These are phyloP conservation scores for Notothenia coriiceps DNA, from an alignment of 2,113 vertebrate species.

Conservation along the genomic window DNA sequence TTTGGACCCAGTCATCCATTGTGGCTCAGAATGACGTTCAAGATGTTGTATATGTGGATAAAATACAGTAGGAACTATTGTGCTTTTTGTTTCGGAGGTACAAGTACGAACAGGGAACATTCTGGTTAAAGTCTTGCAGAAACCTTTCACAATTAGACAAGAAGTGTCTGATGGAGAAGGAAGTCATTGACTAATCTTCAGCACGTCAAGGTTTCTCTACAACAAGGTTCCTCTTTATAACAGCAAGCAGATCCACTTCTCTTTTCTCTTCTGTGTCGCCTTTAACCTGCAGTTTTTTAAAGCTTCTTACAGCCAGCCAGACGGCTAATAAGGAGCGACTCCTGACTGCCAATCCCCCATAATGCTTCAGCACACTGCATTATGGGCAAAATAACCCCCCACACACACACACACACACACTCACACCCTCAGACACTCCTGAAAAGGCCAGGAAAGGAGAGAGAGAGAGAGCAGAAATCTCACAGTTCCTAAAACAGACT, in stretches of 20 bases:
- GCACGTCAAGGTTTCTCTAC: conserved; percentile 32
- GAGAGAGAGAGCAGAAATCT: conserved; percentile 35
- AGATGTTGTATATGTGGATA: no score
- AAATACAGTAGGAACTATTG: no score
- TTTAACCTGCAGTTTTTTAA: conserved; percentile 26
- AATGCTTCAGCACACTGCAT: conserved; percentile 75
- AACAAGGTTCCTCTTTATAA: conserved; percentile 30
- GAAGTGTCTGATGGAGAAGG: conserved; percentile 14
- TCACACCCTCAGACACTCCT: conserved; percentile 65
- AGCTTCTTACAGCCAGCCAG: conserved; percentile 76
- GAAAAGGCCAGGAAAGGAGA: conserved; percentile 69
- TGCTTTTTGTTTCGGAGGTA: background rate
- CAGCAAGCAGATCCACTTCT: conserved; percentile 45
- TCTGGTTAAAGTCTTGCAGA: background rate
- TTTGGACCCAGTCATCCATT: no score
- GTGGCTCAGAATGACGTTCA: no score
- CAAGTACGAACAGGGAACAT: background rate
- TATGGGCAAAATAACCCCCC: conserved; percentile 71
- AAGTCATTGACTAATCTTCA: conserved; percentile 49
- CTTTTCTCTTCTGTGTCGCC: conserved; percentile 48
- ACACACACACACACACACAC: conserved; percentile 32
- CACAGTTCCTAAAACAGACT: conserved; percentile 51
- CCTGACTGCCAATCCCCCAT: conserved; percentile 75
- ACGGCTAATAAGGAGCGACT: conserved; percentile 80
- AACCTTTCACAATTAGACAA: conserved; percentile 18